Evolutionary conservation across 2,888 invertebrate genomes (phyloP).

Genomic region (Agrochola lychnidis): DNA sequence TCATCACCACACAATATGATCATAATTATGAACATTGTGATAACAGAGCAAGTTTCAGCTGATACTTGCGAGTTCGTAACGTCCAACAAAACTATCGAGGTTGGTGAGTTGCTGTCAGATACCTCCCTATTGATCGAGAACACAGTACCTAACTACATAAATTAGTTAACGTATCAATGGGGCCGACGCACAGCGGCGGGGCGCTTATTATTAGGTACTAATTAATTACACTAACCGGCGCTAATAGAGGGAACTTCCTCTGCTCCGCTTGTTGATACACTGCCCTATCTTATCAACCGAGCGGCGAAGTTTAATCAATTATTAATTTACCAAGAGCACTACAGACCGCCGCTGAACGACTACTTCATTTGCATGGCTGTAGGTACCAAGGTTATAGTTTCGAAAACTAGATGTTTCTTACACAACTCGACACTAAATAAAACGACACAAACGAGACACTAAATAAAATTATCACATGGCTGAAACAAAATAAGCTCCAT

Average conservation of each 20-base stretch:
- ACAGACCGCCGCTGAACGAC: not conserved
- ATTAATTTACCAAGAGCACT: slow-evolving; percentile 4
- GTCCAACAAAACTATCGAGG: slow-evolving; percentile 3
- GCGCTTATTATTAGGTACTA: slow-evolving; percentile 8
- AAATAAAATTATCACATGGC: too few species aligned
- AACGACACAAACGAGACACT: too few species aligned
- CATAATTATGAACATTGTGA: slow-evolving; percentile 5
- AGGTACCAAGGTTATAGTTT: not conserved
- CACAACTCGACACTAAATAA: too few species aligned
- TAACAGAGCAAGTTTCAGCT: slow-evolving; percentile 23
- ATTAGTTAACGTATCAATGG: slow-evolving; percentile 1
- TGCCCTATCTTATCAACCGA: not conserved
- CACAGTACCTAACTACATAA: not conserved
- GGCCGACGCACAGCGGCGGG: too few species aligned
- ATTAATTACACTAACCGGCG: slow-evolving; percentile 12
- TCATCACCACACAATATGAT: not conserved
- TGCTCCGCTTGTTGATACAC: not conserved
- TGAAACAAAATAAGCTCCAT: too few species aligned
- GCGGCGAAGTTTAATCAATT: slow-evolving; percentile 10
- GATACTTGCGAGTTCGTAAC: slow-evolving; percentile 13
- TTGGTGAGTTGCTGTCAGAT: slow-evolving; percentile 11
- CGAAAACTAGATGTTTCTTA: not conserved
- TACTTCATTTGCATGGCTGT: not conserved
- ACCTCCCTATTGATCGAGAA: slow-evolving; percentile 10
- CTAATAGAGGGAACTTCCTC: slow-evolving; percentile 1